Percentiles rank a stretch among this genome's conserved stretches.
These are phyloP conservation scores for Rhogogaster chlorosoma DNA, from an alignment of 2,888 invertebrate species.

Conservation along the genomic window DNA sequence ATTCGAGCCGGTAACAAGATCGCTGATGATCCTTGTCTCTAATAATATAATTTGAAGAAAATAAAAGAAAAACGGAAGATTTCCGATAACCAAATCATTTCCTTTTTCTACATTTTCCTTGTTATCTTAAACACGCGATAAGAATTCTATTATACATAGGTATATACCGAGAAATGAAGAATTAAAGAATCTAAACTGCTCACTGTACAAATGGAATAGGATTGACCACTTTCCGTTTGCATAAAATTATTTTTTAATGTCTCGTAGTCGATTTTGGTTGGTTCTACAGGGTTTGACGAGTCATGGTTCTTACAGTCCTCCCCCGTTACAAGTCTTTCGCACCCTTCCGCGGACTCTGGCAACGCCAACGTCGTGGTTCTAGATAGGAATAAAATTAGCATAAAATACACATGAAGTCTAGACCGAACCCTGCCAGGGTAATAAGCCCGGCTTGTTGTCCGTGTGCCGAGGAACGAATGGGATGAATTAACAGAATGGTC, in stretches of 20 bases:
- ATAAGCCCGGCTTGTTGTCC: neutral
- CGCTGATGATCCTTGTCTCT: neutral
- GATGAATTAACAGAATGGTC: neutral
- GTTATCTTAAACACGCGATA: neutral
- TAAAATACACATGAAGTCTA: slow-evolving; percentile 35
- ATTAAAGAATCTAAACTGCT: neutral
- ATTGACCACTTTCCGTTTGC: neutral
- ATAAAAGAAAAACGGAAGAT: neutral
- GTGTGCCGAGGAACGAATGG: neutral
- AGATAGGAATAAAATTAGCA: slow-evolving; percentile 21
- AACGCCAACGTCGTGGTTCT: neutral
- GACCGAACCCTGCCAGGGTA: neutral
- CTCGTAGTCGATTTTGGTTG: neutral
- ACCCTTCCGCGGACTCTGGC: neutral
- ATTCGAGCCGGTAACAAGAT: neutral
- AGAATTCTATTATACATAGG: neutral
- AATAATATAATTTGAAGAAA: neutral
- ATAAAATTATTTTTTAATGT: neutral
- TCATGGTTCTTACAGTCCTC: neutral
- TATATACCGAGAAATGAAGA: neutral
- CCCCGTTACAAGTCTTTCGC: neutral
- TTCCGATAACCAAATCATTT: neutral
- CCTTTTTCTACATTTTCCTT: neutral
- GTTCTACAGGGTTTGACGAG: neutral
- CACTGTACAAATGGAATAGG: neutral